Base-by-base conservation (phyloP, 2,888 invertebrate species). In the Maniola hyperantus region DNA sequence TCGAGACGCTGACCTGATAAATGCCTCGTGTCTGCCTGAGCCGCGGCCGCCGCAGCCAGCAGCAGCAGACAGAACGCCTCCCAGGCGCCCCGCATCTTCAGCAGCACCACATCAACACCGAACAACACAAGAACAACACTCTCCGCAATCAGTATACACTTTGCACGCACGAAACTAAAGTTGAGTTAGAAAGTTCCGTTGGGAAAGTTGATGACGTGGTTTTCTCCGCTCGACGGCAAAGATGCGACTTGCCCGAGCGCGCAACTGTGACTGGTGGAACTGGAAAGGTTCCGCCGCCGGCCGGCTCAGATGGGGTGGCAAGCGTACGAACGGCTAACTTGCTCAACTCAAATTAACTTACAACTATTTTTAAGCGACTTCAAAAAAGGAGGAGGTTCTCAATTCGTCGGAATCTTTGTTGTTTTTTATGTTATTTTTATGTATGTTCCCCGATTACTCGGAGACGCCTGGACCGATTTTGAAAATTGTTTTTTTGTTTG, bases 51-150 rank as follows among this genome's bases (percentile, higher is more conserved):
- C 71, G 82, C 81, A 64, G 81, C 83, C 67, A 81, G 82, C 79
- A 87, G 74, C 72, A 74, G 74, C 77, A 89, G 84, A 82, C 89
- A 89, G 87, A 85, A 89, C 88, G 89, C 90, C 88, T 81, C 82
- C 79, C 83, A 81, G 90, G 89, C 91, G 89, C 85, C 82, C 88
- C 87, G 85, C 91, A 91, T 91, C 79, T 81, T 83, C 84, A 83
- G 82, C 79, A 82, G 85, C 85, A 83, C 83, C 90, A 89, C 91
- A 90, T 90, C 85, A 86, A 91, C 89, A 88, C 88, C 74, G 58
- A 72, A 80, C 78, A 82, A 82, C 82, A 83, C 83, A 78, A 80
- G 78, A 78, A 80, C 80, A 69, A 71, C 71, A 72, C 79, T 79
- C 57, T 54, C 46, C 55, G 34, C 18, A 60, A 68, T 77, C 75